These are phyloP conservation scores for Riptortus pedestris DNA, from an alignment of 1,140 invertebrate species.

Conservation along the genomic window DNA sequence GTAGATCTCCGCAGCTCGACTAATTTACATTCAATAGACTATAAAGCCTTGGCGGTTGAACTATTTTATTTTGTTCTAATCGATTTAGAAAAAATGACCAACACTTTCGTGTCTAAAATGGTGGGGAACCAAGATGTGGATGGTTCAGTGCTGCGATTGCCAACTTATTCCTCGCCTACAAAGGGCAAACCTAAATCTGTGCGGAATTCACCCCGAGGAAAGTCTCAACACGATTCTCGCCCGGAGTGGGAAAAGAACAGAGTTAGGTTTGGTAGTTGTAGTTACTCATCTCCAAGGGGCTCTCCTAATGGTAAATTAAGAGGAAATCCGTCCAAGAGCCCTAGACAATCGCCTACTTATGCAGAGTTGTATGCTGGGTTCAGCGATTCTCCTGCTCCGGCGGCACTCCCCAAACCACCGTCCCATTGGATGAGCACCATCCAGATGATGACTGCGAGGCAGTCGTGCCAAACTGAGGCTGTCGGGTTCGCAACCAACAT, in stretches of 20 bases:
- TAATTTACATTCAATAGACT: not conserved
- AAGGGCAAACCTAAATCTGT: conserved; percentile 4
- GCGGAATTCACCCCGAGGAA: not conserved
- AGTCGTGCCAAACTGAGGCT: not conserved
- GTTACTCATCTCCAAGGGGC: conserved; percentile 5
- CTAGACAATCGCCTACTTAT: conserved; percentile 8
- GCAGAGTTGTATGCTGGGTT: conserved; percentile 23
- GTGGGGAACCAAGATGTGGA: not conserved
- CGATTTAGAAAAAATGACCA: not conserved
- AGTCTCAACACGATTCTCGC: not conserved
- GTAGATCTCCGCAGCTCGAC: not conserved
- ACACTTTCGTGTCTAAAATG: not conserved
- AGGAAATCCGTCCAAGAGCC: conserved; percentile 20
- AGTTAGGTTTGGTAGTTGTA: conserved; percentile 5
- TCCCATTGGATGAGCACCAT: conserved; percentile 18
- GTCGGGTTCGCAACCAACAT: not conserved
- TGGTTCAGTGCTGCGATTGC: not conserved
- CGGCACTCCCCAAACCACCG: conserved; percentile 23
- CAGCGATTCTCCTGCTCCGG: conserved; percentile 21
- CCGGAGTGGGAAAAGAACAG: not conserved
- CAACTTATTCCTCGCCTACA: conserved; percentile 1
- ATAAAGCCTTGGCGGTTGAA: not conserved
- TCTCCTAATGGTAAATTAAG: conserved; percentile 4
- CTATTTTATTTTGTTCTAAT: not conserved
- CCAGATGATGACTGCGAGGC: conserved; percentile 6